Conservation (phyloP, 2,797 vertebrate genomes). For the Phalanger gymnotis region DNA sequence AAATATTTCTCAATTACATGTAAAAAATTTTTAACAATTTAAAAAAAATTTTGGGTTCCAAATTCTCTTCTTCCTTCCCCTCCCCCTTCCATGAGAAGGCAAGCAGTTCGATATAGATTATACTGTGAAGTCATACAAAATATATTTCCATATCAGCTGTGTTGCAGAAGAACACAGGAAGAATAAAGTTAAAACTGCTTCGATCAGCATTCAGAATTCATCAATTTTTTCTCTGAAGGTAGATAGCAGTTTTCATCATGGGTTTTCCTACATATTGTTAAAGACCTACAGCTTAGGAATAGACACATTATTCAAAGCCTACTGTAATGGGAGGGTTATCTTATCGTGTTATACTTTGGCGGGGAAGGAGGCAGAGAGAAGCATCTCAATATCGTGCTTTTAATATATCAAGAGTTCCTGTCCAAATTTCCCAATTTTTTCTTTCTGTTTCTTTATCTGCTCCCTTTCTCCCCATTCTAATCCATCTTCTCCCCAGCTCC, state of each 20-base stretch:
- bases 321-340: background rate
- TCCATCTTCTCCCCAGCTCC: background rate
- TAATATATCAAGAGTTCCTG: background rate
- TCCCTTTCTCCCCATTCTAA: background rate
- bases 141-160: background rate
- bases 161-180: background rate
- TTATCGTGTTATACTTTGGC: background rate
- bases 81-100: too few relatives aligned
- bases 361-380: background rate
- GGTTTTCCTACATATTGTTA: background rate
- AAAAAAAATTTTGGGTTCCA: too few relatives aligned
- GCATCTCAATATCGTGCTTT: background rate
- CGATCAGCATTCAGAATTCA: too few relatives aligned
- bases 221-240: too few relatives aligned
- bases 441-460: background rate
- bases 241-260: too few relatives aligned
- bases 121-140: background rate
- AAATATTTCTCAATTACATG: background rate
- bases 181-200: background rate
- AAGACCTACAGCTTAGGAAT: constrained; percentile 27
- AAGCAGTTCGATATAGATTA: background rate
- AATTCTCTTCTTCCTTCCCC: too few relatives aligned
- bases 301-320: background rate
- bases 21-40: too few relatives aligned
- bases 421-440: background rate